Base-by-base conservation (phyloP, 2,888 invertebrate genomes). In the Stenotaenia linearis region DNA sequence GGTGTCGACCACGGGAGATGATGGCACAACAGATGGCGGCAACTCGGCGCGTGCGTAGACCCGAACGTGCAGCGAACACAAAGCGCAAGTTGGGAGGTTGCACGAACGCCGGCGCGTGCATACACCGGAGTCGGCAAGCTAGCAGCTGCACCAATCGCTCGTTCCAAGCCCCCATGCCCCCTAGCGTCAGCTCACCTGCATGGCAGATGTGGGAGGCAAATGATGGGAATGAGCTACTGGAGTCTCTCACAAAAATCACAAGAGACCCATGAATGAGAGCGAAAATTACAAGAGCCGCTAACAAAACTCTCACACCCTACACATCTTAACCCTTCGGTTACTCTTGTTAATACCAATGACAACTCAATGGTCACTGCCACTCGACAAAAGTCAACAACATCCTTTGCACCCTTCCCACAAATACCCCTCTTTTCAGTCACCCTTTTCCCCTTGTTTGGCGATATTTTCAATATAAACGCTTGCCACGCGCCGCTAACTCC, bases 191-290 rank as follows among this genome's bases (percentile, higher is more conserved):
- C 61, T 61, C 61, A 61, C 61, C 61, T 61, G 61, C 61, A 61
- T 61, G 61, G 61, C 61, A 61, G 61, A 61, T 61, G 61, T 61
- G 61, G 61, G 25, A 45, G 45, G 61, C 7, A 61, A 61, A 61
- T 61, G 61, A 61, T 61, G 61, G 61, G 61, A 61, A 61, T 61
- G 61, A 61, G 61, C 61, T 61, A 61, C 61, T 25, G 61, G 61
- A 61, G 61, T 25, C 25, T 23, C 61, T 25, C 61, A 61, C 61
- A 61, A 28, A 61, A 61, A 61, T 61, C 61, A 61, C 61, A 61
- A 61, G 61, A 61, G 61, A 61, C 61, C 12, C 25, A 28, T 61
- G 25, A 61, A 61, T 61, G 61, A 61, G 23, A 23, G 61, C 12
- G 61, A n/a, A 61, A 61, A 61, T 61, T 61, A 61, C 25, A 61